These are phyloP conservation scores for Tinamus guttatus DNA, from an alignment of 2,113 vertebrate genomes.

Conservation along the genomic window DNA sequence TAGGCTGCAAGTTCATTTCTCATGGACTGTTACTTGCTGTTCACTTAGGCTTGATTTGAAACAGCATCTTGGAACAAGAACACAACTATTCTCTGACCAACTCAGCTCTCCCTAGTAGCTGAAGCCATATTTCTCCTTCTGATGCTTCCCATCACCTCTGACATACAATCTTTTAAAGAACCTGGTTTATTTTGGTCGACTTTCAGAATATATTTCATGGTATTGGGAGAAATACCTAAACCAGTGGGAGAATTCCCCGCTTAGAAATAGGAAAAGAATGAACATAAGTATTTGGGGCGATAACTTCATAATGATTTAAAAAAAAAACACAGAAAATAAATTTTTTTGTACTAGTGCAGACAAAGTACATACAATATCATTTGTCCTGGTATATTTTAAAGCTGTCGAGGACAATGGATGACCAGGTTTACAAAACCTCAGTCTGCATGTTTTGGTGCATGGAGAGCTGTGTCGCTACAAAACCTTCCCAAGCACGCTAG, in stretches of 20 bases:
- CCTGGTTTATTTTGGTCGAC: not conserved
- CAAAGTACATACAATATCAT: not conserved
- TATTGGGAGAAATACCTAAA: not conserved
- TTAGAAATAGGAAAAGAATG: not conserved
- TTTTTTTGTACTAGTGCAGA: not conserved
- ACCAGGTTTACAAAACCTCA: not conserved
- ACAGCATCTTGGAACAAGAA: not conserved
- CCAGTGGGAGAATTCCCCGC: not conserved
- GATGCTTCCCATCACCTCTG: not conserved
- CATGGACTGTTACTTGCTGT: not conserved
- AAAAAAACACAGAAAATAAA: not conserved
- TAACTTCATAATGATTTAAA: not conserved
- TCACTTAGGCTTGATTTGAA: not conserved
- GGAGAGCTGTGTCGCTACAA: not conserved
- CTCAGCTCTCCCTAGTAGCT: not conserved
- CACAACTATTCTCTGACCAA: not conserved
- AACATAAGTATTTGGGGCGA: not conserved
- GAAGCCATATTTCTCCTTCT: not conserved
- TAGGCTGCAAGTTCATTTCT: not conserved
- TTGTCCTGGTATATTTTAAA: not conserved
- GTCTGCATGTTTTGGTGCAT: accelerated
- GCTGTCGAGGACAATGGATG: not conserved
- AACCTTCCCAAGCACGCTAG: not conserved
- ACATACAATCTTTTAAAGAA: not conserved
- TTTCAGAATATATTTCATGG: not conserved